Evolutionary conservation across 2,888 invertebrate species (phyloP).

Genomic region (Prenolepis imparis): DNA sequence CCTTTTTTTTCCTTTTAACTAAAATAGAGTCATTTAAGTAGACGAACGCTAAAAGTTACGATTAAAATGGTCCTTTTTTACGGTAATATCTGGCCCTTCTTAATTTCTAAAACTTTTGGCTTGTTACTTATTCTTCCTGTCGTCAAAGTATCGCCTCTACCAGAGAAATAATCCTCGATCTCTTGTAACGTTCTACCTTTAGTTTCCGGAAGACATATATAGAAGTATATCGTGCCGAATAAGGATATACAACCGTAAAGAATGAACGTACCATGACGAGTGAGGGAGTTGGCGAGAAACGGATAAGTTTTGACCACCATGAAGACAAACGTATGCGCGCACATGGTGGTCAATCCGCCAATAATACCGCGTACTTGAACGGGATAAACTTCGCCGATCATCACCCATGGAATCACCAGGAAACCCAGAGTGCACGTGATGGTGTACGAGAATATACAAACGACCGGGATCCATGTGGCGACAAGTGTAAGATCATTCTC

Average conservation of each 20-base stretch:
- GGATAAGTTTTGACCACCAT: slow-evolving; percentile 91
- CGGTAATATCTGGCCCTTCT: slow-evolving; percentile 82
- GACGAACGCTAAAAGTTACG: neutral
- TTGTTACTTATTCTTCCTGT: slow-evolving; percentile 78
- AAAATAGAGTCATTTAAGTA: slow-evolving; percentile 10
- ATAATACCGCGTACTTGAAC: slow-evolving; percentile 89
- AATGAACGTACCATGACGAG: slow-evolving; percentile 89
- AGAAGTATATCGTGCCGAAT: slow-evolving; percentile 89
- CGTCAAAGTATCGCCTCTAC: slow-evolving; percentile 88
- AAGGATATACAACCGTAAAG: slow-evolving; percentile 89
- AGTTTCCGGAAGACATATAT: slow-evolving; percentile 90
- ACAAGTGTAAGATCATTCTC: slow-evolving; percentile 83
- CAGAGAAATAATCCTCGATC: slow-evolving; percentile 91
- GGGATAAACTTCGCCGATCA: slow-evolving; percentile 92
- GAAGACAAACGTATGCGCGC: slow-evolving; percentile 89
- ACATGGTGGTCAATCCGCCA: slow-evolving; percentile 90
- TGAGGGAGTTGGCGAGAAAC: slow-evolving; percentile 86
- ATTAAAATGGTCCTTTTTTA: slow-evolving; percentile 41
- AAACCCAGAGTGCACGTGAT: slow-evolving; percentile 90
- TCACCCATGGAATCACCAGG: slow-evolving; percentile 91
- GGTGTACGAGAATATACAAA: slow-evolving; percentile 89
- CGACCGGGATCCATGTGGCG: slow-evolving; percentile 89
- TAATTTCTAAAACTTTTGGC: slow-evolving; percentile 76
- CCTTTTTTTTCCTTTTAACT: neutral
- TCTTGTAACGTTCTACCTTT: slow-evolving; percentile 90